phyloP scores from a whole-genome alignment of 2,797 vertebrate genomes.

The Thalassophryne amazonica region DNA sequence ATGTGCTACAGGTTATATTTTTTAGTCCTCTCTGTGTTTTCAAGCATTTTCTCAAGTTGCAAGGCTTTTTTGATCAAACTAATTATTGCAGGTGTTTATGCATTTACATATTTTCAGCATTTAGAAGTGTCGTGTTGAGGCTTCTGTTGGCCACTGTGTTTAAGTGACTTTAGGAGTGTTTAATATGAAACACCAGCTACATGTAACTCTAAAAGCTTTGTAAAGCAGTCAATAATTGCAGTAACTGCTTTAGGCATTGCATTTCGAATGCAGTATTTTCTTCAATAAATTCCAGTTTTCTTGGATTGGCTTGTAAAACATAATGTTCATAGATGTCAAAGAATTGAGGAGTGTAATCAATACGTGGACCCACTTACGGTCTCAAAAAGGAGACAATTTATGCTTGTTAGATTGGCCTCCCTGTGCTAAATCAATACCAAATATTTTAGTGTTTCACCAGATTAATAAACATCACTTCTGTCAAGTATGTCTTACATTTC shows the following conservation, averaged over 20 bases:
- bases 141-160: too few species aligned
- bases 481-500: not conserved
- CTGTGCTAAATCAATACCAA: conserved; percentile 14
- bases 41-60: too few species aligned
- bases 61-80: too few species aligned
- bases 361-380: conserved; percentile 18
- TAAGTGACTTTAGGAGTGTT: too few species aligned
- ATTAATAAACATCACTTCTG: conserved; percentile 7
- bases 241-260: not conserved
- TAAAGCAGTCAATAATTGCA: too few species aligned
- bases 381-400: conserved; percentile 26
- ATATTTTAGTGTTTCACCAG: conserved; percentile 16
- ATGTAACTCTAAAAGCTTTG: too few species aligned
- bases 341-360: conserved; percentile 37
- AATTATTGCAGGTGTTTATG: too few species aligned
- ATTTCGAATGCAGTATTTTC: conserved; percentile 11
- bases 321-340: conserved; percentile 31
- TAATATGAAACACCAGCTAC: too few species aligned
- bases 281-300: conserved; percentile 1
- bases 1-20: too few species aligned
- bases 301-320: conserved; percentile 45
- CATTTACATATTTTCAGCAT: too few species aligned
- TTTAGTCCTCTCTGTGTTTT: too few species aligned
- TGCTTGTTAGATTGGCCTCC: conserved; percentile 20
- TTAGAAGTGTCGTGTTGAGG: too few species aligned